Conservation (phyloP, 2,888 invertebrate genomes). For the Parascotia fuliginaria region DNA sequence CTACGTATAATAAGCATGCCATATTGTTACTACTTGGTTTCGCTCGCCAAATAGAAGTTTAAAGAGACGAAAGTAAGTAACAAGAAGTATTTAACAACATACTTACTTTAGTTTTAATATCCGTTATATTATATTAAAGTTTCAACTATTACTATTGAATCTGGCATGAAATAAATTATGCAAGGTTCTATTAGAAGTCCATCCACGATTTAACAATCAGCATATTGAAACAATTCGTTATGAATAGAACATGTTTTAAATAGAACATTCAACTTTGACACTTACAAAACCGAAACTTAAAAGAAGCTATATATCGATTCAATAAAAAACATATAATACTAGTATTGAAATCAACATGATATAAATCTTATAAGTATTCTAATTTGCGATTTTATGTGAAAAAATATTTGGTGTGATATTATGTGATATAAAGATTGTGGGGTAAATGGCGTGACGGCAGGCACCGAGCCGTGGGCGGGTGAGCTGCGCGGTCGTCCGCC, state of each 20-base stretch:
- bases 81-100: too few species aligned
- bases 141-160: too few species aligned
- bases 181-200: too few species aligned
- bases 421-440: conserved; percentile 73
- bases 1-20: too few species aligned
- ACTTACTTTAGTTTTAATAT: too few species aligned
- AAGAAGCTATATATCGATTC: background rate
- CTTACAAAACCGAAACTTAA: conserved; percentile 17
- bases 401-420: conserved; percentile 65
- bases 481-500: conserved; percentile 60
- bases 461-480: conserved; percentile 67
- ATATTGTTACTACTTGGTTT: too few species aligned
- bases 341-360: conserved; percentile 27
- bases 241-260: conserved; percentile 45
- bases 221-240: conserved; percentile 34
- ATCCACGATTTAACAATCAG: too few species aligned
- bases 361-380: conserved; percentile 39
- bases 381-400: conserved; percentile 44
- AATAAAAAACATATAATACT: conserved; percentile 4
- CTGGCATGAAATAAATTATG: too few species aligned
- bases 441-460: conserved; percentile 74
- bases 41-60: too few species aligned
- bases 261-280: conserved; percentile 49
- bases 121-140: too few species aligned
- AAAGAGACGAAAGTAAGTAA: too few species aligned